Evolutionary conservation across 1,140 invertebrate genomes (phyloP).

Genomic region (Phymorhynchus buccinoides): DNA sequence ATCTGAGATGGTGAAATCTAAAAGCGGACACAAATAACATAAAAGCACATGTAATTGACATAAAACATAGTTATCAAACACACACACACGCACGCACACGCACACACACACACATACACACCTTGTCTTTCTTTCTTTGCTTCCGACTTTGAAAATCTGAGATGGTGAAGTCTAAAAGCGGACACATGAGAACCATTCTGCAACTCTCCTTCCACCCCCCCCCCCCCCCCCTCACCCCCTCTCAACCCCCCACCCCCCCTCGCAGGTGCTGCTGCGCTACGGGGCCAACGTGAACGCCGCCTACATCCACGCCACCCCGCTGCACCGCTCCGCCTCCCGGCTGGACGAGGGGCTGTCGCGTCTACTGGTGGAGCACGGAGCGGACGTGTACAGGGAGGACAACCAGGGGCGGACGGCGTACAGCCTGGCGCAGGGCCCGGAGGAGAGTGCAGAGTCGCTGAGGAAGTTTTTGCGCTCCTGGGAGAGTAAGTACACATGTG

Average conservation of each 20-base stretch:
- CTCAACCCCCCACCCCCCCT: too few relatives aligned
- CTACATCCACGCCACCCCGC: constrained; percentile 66
- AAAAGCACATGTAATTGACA: too few relatives aligned
- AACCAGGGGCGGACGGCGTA: constrained; percentile 52
- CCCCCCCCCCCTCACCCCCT: too few relatives aligned
- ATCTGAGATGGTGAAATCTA: too few relatives aligned
- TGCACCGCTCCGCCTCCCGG: constrained; percentile 64
- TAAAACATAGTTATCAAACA: too few relatives aligned
- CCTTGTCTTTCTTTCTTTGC: too few relatives aligned
- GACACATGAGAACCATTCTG: not conserved
- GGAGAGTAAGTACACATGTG: constrained; percentile 56
- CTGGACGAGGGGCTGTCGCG: constrained; percentile 52
- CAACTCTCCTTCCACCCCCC: too few relatives aligned
- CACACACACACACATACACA: too few relatives aligned
- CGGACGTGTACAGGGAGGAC: constrained; percentile 54
- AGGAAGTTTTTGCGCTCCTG: constrained; percentile 53
- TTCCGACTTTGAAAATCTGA: too few relatives aligned
- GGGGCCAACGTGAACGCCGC: constrained; percentile 67
- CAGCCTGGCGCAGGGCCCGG: constrained; percentile 52
- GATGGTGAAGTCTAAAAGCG: not conserved
- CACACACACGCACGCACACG: too few relatives aligned
- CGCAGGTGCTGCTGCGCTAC: constrained; percentile 31
- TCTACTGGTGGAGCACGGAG: constrained; percentile 62
- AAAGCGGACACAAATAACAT: too few relatives aligned
- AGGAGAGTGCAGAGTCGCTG: constrained; percentile 34